Conservation (phyloP, 1,140 invertebrate species). For the Philopotamus ludificatus region DNA sequence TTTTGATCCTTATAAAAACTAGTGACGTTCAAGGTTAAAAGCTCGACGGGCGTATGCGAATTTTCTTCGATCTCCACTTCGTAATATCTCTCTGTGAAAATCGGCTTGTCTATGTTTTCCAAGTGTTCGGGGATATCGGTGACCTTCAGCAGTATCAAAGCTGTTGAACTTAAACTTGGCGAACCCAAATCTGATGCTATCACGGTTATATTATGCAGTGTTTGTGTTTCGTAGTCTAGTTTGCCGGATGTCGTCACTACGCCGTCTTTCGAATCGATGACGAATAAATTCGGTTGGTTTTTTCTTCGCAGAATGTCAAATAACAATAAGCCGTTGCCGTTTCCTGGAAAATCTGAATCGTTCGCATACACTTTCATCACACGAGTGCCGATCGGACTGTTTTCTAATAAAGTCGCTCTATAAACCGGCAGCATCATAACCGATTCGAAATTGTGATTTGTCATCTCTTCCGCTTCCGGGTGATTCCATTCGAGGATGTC, state of each 20-base stretch:
- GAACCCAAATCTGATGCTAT: conserved; percentile 81
- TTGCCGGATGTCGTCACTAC: conserved; percentile 70
- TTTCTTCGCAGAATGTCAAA: conserved; percentile 66
- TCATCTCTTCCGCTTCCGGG: conserved; percentile 51
- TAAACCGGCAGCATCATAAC: conserved; percentile 66
- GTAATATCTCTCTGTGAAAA: conserved; percentile 73
- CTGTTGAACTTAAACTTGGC: conserved; percentile 75
- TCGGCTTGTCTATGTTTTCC: conserved; percentile 55
- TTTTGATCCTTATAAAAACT: conserved; percentile 59
- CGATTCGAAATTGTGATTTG: conserved; percentile 57
- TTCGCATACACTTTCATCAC: conserved; percentile 76
- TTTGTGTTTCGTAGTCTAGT: conserved; percentile 70
- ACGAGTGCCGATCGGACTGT: conserved; percentile 65
- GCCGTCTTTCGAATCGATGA: conserved; percentile 79
- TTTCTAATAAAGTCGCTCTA: conserved; percentile 67
- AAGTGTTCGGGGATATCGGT: conserved; percentile 64
- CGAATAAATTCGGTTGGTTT: conserved; percentile 66
- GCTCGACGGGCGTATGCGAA: conserved; percentile 64
- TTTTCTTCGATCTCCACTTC: conserved; percentile 78
- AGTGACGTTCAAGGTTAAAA: conserved; percentile 69
- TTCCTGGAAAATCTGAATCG: conserved; percentile 79
- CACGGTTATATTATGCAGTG: conserved; percentile 72
- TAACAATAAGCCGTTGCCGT: conserved; percentile 78
- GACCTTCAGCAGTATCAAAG: conserved; percentile 67
- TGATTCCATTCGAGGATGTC: conserved; percentile 56